A percentile compares a stretch with the other conserved stretches of the same genome.
phyloP scores from a whole-genome alignment of 2,888 invertebrate species.

The Pyrochroa serraticornis region DNA sequence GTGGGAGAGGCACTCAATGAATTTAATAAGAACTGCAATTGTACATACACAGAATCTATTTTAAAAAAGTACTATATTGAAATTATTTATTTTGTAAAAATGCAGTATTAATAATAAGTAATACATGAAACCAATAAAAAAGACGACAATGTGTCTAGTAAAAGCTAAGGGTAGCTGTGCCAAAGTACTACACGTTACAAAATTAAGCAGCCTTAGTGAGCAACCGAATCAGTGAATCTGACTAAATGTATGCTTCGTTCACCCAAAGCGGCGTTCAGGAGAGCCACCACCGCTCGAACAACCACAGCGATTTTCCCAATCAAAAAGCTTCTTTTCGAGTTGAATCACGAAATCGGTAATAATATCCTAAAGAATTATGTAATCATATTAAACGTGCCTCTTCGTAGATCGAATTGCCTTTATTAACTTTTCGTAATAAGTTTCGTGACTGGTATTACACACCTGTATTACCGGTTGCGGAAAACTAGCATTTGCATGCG shows the following conservation, averaged over 20 bases:
- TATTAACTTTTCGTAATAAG: too few relatives aligned
- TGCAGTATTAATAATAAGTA: conserved; percentile 45
- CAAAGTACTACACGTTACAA: conserved; percentile 27
- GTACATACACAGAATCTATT: conserved; percentile 44
- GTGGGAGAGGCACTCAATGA: conserved; percentile 54
- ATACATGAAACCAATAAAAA: conserved; percentile 23
- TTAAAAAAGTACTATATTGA: conserved; percentile 35
- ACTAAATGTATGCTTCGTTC: conserved; percentile 22
- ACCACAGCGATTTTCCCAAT: too few relatives aligned
- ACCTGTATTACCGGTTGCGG: too few relatives aligned
- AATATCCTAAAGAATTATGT: too few relatives aligned
- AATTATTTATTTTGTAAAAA: conserved; percentile 49
- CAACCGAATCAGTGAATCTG: conserved; percentile 2
- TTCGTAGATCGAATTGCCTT: too few relatives aligned
- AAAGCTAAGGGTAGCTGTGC: conserved; percentile 40
- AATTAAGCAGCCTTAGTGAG: conserved; percentile 7
- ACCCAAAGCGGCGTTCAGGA: background rate
- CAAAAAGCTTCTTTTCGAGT: too few relatives aligned
- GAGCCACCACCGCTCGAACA: too few relatives aligned
- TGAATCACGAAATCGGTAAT: too few relatives aligned
- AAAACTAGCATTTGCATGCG: too few relatives aligned
- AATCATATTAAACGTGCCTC: too few relatives aligned
- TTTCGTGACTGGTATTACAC: too few relatives aligned
- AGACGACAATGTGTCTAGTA: conserved; percentile 25
- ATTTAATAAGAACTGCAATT: conserved; percentile 19